phyloP scores from a whole-genome alignment of 2,797 vertebrate genomes.

The Tinamus major region DNA sequence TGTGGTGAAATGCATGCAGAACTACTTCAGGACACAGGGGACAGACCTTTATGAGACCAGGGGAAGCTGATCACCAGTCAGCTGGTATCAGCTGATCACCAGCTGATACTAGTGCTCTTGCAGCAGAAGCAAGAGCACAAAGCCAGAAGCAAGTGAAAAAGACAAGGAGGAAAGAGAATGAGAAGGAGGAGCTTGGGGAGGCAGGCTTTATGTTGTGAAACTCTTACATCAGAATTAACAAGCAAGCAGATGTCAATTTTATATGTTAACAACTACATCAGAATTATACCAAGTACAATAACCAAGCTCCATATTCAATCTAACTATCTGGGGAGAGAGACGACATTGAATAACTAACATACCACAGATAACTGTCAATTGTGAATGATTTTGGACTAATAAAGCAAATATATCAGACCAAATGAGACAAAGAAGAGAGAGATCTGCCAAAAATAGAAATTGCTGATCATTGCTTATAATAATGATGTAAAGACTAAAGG shows the following conservation, averaged over 20 bases:
- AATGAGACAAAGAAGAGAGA: neutral
- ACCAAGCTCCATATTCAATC: neutral
- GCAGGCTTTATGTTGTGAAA: neutral
- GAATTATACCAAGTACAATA: neutral
- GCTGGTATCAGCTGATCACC: too few species aligned
- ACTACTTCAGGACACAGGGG: neutral
- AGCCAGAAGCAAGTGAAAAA: neutral
- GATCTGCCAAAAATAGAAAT: neutral
- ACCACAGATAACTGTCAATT: neutral
- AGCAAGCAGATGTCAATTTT: neutral
- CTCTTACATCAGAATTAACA: neutral
- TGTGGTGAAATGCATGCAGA: neutral
- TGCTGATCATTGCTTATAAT: neutral
- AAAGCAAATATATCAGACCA: neutral
- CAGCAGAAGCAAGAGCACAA: neutral
- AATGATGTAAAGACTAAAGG: neutral
- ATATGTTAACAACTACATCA: neutral
- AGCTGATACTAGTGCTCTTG: too few species aligned
- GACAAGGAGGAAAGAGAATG: rapidly evolving
- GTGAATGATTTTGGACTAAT: neutral
- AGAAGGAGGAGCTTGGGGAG: neutral
- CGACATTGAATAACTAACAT: rapidly evolving
- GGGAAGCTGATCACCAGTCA: neutral
- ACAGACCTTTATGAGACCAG: neutral
- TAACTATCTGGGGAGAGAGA: neutral